These are phyloP conservation scores for Zonitis immaculata DNA, from an alignment of 2,888 invertebrate species.

Conservation along the genomic window DNA sequence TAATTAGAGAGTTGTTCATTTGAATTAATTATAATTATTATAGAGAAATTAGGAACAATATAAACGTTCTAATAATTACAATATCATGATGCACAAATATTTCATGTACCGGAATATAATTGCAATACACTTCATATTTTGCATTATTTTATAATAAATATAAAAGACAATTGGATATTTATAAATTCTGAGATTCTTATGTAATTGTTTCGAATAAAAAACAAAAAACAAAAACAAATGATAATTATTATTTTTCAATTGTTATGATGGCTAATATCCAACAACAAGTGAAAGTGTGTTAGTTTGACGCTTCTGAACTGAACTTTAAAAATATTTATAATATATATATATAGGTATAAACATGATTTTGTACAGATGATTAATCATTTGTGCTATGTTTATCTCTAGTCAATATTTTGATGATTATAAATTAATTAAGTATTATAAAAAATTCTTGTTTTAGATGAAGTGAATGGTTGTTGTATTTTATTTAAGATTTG, in stretches of 20 bases:
- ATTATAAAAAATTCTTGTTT: not conserved
- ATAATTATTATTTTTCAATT: not conserved
- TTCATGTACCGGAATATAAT: not conserved
- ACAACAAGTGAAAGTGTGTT: slow-evolving; percentile 22
- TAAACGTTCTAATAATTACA: not conserved
- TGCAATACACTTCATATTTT: too few relatives aligned
- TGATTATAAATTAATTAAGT: slow-evolving; percentile 17
- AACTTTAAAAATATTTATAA: slow-evolving; percentile 39
- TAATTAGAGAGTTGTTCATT: too few relatives aligned
- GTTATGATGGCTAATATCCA: not conserved
- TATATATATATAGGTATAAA: too few relatives aligned
- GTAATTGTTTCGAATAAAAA: not conserved
- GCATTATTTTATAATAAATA: too few relatives aligned
- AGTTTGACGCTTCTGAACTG: slow-evolving; percentile 24
- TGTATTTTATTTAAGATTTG: not conserved
- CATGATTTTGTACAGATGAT: slow-evolving; percentile 34
- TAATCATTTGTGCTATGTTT: slow-evolving; percentile 19
- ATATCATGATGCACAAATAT: not conserved
- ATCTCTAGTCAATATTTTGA: slow-evolving; percentile 18
- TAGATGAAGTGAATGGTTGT: not conserved
- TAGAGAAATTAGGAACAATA: not conserved
- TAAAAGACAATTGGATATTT: too few relatives aligned
- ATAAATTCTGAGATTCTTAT: too few relatives aligned
- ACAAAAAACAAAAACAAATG: not conserved
- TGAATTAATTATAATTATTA: not conserved